phyloP scores from a whole-genome alignment of 2,113 vertebrate species.

The Gavia stellata region DNA sequence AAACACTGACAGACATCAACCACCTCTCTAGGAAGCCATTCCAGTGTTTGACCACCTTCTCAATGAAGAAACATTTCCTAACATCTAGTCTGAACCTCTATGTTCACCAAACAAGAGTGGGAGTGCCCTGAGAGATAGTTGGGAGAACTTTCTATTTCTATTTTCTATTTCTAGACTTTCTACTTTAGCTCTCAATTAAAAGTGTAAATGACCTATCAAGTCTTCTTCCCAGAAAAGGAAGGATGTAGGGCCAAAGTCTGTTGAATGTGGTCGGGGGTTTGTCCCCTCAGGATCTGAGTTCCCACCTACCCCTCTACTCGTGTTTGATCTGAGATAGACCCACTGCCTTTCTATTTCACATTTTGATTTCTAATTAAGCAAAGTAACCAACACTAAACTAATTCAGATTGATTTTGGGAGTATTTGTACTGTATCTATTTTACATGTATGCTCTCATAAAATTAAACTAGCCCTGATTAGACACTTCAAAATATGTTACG shows the following conservation, averaged over 20 bases:
- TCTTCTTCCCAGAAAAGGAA: not conserved
- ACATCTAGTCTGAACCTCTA: not conserved
- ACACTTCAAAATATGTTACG: not conserved
- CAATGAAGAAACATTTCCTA: not conserved
- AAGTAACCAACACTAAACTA: not conserved
- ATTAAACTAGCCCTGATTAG: not conserved
- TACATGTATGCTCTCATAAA: not conserved
- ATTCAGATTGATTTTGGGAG: not conserved
- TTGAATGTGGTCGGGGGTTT: not conserved
- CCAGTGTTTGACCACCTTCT: not conserved
- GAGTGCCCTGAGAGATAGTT: not conserved
- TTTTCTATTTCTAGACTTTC: not conserved
- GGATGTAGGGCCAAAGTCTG: not conserved
- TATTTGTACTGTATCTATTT: not conserved
- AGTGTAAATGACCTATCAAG: not conserved
- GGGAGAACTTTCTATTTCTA: not conserved
- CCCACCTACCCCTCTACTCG: fast-evolving
- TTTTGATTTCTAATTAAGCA: not conserved
- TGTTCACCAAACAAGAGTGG: not conserved
- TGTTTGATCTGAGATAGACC: not conserved
- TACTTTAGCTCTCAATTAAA: not conserved
- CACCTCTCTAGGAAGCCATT: not conserved
- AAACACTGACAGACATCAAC: not conserved
- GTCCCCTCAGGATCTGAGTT: not conserved
- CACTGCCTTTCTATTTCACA: not conserved